phyloP scores from a whole-genome alignment of 1,140 invertebrate species.

The Drosophila obscura region DNA sequence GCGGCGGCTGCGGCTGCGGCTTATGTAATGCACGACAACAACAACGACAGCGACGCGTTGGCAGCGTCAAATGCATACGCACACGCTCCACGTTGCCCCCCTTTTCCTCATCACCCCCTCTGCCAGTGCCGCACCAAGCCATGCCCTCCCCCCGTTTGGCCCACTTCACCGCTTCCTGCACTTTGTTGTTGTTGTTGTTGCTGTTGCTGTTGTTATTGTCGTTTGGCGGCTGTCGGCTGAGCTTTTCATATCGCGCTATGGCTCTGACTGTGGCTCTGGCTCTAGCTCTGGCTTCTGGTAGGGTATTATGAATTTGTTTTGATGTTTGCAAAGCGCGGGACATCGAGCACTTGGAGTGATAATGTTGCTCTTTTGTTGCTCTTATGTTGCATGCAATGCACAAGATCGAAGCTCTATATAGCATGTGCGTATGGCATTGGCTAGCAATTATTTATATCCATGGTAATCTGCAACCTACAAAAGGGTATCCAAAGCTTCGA shows the following conservation, averaged over 20 bases:
- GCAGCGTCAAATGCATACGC: constrained; percentile 54
- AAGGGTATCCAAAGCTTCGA: too few species aligned
- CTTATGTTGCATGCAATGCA: too few species aligned
- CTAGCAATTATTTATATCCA: too few species aligned
- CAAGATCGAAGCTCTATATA: too few species aligned
- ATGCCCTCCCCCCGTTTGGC: background rate
- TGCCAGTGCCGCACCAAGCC: background rate
- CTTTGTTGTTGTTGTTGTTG: constrained; percentile 47
- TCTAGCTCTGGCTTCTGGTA: constrained; percentile 24
- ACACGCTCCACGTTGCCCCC: constrained; percentile 27
- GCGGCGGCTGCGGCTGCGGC: constrained; percentile 35
- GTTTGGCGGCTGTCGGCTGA: constrained; percentile 10
- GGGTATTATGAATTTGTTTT: constrained; percentile 21
- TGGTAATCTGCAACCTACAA: too few species aligned
- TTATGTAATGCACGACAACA: constrained; percentile 65
- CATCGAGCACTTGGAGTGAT: too few species aligned
- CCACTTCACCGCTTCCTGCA: constrained; percentile 58
- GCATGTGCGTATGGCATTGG: too few species aligned
- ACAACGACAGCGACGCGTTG: constrained; percentile 26
- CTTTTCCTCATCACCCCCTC: background rate
- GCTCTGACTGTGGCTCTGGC: background rate
- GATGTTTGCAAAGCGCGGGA: background rate
- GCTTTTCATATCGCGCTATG: constrained; percentile 58
- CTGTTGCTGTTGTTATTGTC: constrained; percentile 7
- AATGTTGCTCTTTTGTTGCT: too few species aligned